These are phyloP conservation scores for Mamestra configurata DNA, from an alignment of 1,140 invertebrate genomes.

Conservation along the genomic window DNA sequence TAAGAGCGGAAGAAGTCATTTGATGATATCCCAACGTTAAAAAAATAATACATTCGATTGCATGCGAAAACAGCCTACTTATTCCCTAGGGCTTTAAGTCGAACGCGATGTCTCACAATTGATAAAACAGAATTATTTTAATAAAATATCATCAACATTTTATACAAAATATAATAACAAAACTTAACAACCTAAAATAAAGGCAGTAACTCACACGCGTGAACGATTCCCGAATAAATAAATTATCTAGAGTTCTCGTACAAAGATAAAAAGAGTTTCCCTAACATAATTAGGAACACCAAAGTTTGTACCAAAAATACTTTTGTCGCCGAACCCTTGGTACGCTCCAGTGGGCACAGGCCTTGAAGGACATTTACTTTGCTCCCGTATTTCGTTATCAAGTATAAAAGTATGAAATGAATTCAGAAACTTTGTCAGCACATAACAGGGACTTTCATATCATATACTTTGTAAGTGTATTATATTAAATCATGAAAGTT, in stretches of 20 bases:
- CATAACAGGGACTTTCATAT: conserved; percentile 14
- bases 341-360: conserved; percentile 15
- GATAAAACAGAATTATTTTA: neutral
- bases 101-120: neutral
- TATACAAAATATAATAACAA: neutral
- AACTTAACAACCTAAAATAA: neutral
- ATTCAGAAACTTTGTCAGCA: conserved; percentile 45
- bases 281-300: conserved; percentile 40
- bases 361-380: conserved; percentile 38
- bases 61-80: no score
- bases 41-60: no score
- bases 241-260: conserved; percentile 7
- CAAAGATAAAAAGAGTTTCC: conserved; percentile 18
- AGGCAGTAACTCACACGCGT: neutral
- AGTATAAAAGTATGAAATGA: conserved; percentile 40
- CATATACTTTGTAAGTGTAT: conserved; percentile 40
- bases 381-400: conserved; percentile 33
- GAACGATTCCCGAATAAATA: conserved; percentile 16
- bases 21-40: no score
- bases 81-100: neutral
- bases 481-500: conserved; percentile 44
- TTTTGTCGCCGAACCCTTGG: conserved; percentile 6
- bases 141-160: neutral
- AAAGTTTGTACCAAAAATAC: conserved; percentile 37
- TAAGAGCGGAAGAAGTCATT: no score